These are phyloP conservation scores for Ennomos fuscantarius DNA, from an alignment of 2,888 invertebrate species.

Conservation along the genomic window DNA sequence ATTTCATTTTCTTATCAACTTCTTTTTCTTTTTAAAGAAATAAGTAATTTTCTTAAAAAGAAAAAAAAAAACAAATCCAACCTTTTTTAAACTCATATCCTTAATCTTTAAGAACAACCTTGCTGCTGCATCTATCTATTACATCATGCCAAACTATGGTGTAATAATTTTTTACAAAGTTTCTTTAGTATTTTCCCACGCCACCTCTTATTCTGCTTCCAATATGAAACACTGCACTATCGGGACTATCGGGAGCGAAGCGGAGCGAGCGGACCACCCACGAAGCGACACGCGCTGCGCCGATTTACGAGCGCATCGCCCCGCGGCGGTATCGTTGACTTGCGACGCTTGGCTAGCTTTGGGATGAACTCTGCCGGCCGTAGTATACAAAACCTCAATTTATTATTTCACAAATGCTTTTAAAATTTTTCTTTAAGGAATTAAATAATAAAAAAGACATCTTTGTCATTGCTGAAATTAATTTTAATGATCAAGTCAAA, in stretches of 20 bases:
- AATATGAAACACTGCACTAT: conserved; percentile 28
- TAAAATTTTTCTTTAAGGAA: background rate
- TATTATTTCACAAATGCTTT: background rate
- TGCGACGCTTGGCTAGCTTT: conserved; percentile 6
- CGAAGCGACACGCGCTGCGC: conserved; percentile 56
- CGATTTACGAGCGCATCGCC: conserved; percentile 54
- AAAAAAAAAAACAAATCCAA: too few species aligned
- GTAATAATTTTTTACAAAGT: background rate
- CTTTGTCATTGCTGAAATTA: too few species aligned
- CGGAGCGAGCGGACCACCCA: conserved; percentile 57
- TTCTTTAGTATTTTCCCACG: conserved; percentile 29
- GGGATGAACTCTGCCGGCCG: conserved; percentile 8
- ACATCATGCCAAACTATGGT: background rate
- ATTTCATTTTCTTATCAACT: too few species aligned
- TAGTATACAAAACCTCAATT: background rate
- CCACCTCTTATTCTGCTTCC: conserved; percentile 17
- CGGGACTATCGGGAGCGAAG: conserved; percentile 35
- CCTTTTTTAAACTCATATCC: too few species aligned
- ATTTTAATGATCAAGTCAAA: too few species aligned
- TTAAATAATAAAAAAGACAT: too few species aligned
- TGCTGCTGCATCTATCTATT: too few species aligned
- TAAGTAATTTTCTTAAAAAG: too few species aligned
- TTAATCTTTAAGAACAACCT: too few species aligned
- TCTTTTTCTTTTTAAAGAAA: too few species aligned
- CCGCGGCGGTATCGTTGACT: conserved; percentile 21